Conservation (phyloP, 2,888 invertebrate genomes). For the Ormyrus thymus region DNA sequence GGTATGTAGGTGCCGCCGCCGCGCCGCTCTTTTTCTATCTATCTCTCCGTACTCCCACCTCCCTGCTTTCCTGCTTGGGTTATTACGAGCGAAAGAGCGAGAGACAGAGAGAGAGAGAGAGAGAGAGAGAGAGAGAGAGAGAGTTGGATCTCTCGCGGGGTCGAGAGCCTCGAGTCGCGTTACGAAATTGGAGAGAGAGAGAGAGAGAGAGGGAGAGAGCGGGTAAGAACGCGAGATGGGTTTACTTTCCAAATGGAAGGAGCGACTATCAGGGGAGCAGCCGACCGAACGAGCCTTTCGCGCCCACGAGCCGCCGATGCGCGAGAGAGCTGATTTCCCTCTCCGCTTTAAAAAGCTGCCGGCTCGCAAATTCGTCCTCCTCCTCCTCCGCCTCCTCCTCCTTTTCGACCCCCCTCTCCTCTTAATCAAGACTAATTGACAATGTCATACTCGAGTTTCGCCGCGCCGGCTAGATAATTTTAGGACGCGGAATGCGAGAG, state of each 20-base stretch:
- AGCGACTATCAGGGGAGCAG: slow-evolving; percentile 54
- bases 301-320: not conserved
- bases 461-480: not conserved
- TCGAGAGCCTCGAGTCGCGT: slow-evolving; percentile 53
- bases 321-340: not conserved
- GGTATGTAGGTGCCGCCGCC: not conserved
- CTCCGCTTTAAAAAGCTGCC: too few relatives aligned
- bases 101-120: slow-evolving; percentile 34
- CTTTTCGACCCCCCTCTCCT: too few relatives aligned
- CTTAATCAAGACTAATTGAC: too few relatives aligned
- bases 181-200: slow-evolving; percentile 50
- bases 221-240: slow-evolving; percentile 42
- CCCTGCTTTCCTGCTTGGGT: not conserved
- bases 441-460: too few relatives aligned
- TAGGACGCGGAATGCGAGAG: not conserved
- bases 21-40: slow-evolving; percentile 16
- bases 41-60: not conserved
- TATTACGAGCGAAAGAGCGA: slow-evolving; percentile 23
- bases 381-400: too few relatives aligned
- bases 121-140: slow-evolving; percentile 38
- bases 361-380: too few relatives aligned
- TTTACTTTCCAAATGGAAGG: slow-evolving; percentile 58
- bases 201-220: too few relatives aligned
- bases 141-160: slow-evolving; percentile 32
- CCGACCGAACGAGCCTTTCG: slow-evolving; percentile 5